Conservation (phyloP, 2,113 vertebrate genomes). For the Cinclus mexicanus region DNA sequence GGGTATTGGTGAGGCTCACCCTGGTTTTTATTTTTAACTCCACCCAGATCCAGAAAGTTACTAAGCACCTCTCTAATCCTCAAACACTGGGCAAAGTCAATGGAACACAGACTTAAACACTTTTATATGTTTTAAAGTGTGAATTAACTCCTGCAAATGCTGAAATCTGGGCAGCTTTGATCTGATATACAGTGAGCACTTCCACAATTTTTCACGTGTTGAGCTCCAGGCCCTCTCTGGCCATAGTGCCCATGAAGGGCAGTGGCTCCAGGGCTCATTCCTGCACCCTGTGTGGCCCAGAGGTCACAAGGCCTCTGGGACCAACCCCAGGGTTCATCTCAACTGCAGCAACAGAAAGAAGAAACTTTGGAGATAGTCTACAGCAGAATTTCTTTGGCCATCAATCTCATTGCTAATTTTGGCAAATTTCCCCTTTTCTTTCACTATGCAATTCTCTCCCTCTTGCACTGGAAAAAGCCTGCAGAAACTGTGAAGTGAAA, state of each 20-base stretch:
- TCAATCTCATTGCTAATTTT: background rate
- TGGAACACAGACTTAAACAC: background rate
- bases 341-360: background rate
- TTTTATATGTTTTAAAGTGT: background rate
- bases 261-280: rapidly evolving
- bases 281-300: rapidly evolving
- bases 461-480: background rate
- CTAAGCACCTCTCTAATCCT: background rate
- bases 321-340: background rate
- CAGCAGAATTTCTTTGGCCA: background rate
- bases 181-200: background rate
- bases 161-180: background rate
- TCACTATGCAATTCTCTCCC: background rate
- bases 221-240: background rate
- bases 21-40: background rate
- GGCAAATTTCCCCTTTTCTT: background rate
- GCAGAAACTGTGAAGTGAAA: background rate
- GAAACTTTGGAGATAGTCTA: background rate
- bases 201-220: background rate
- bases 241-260: rapidly evolving
- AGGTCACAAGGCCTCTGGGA: rapidly evolving
- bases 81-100: background rate
- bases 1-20: rapidly evolving
- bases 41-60: background rate
- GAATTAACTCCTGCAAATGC: background rate